Evolutionary conservation across 2,888 invertebrate species (phyloP), one percentile per base, ranked within the genome.

Genomic region (Flexamia atlantica): DNA sequence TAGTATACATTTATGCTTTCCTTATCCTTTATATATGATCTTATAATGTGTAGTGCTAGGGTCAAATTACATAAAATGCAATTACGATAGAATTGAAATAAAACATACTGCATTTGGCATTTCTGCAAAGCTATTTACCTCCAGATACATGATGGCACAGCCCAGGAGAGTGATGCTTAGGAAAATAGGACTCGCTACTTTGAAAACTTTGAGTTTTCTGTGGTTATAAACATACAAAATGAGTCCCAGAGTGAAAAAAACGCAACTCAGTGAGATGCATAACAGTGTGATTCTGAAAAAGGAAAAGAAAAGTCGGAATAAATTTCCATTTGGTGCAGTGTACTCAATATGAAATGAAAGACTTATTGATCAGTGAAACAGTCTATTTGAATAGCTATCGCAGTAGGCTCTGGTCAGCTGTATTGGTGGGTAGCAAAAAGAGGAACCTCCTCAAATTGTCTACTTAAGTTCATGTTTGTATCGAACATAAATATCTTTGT

Each of bases 161-260:
- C 98, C 98, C 83, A 96, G 92, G 79, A 98, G 93, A 81, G 97
- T 98, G 88, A 98, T 96, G 87, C 96, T 94, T 83, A 98, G 93
- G 90, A 98, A 98, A 87, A 97, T 97, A 10, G 98, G 98, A 89
- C 97, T 97, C 85, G 98, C 97, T 14, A 97, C 97, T 88, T 97
- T 95, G 90, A 98, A 97, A 83, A 97, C 97, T 92, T 97, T 96
- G 86, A 96, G 93, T 86, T 95, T 94, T 32, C 97, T 93, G 89
- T 97, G 96, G 88, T 95, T 95, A 88, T 95, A 95, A 86, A 97
- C 95, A 90, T 96, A 97, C 84, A 93, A 93, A 30, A 96, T 95
- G 85, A 97, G 91, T 50, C 94, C 91, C 82, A 96, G 93, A 0
- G 97, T 95, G 89, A 95, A 93, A 79, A 95, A 92, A 12, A 95